Evolutionary conservation across 2,113 vertebrate genomes (phyloP), one percentile per base, ranked within the genome.

Genomic region (Tachuris rubrigastra): DNA sequence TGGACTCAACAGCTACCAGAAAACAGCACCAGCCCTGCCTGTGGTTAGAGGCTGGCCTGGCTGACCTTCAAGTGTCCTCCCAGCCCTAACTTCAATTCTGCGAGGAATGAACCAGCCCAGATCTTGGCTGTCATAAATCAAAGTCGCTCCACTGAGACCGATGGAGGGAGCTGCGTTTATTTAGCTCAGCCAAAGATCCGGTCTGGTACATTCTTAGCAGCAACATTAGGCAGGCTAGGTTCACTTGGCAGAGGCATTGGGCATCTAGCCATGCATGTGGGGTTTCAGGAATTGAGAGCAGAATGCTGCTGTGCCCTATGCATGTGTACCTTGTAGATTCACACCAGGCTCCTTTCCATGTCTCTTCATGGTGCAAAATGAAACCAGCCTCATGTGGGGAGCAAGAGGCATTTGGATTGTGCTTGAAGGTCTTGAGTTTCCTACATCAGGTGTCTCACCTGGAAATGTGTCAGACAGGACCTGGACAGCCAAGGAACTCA

Each of bases 1-100:
- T 85, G n/a, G 53, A 73, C 46, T 91, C 55, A 33, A 74, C 47
- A 79, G 55, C 72, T 92, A 68, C 59, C 35, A 88, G 68, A 89
- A 77, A 78, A 65, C 73, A 89, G 65, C 42, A 55, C 16, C 63
- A 65, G 86, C 52, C 10, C 2, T 0, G 46, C 65, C 76, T 92
- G 65, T 81, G 68, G 18, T 65, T 92, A 84, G 68, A 95, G 84
- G 76, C 83, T 58, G 63, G 76, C n/a, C 52, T 84, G 82, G 72
- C 42, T 92, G 94, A 95, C 96, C 91, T 97, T 97, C 94, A 96
- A 65, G 68, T 89, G 95, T 96, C 95, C 96, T 97, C 83, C 31
- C 73, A 95, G 94, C 55, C 76, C 76, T 72, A 80, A 86, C 94
- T 96, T 90, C 55, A 93, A 52, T 94, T 93, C 85, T 95, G 85